Percentiles rank a stretch among this genome's conserved stretches.
These are phyloP conservation scores for Odontothrips loti DNA, from an alignment of 2,888 invertebrate genomes.

Conservation along the genomic window DNA sequence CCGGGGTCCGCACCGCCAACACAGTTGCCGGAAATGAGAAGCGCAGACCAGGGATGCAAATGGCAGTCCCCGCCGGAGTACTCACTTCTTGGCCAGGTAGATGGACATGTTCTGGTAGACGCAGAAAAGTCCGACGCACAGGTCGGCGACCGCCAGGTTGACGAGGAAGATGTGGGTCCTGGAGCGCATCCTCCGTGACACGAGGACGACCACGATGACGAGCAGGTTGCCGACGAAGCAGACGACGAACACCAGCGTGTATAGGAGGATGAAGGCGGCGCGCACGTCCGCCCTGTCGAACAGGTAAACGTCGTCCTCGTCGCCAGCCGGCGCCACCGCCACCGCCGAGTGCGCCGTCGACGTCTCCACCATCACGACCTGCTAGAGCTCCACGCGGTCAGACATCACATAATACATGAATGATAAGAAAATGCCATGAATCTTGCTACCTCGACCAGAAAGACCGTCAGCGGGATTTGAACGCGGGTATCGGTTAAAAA, in stretches of 20 bases:
- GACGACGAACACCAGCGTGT: conserved; percentile 72
- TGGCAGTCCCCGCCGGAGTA: no score
- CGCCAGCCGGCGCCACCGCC: background rate
- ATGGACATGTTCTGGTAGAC: conserved; percentile 83
- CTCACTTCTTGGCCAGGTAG: conserved; percentile 70
- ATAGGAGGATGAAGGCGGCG: conserved; percentile 68
- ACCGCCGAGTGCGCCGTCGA: background rate
- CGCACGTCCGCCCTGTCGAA: conserved; percentile 70
- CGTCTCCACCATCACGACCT: background rate
- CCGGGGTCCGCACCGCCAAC: no score
- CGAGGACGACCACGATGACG: conserved; percentile 78
- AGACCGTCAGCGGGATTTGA: no score
- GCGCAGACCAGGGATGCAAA: no score
- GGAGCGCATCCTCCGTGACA: conserved; percentile 75
- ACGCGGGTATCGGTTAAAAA: no score
- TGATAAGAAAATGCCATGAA: background rate
- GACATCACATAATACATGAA: background rate
- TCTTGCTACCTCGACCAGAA: no score
- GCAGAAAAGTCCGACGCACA: conserved; percentile 87
- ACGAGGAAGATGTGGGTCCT: conserved; percentile 90
- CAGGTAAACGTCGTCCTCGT: conserved; percentile 56
- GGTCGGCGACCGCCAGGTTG: conserved; percentile 83
- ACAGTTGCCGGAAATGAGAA: no score
- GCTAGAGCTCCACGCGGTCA: background rate
- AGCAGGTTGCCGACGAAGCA: conserved; percentile 81